Conservation (phyloP, 2,797 vertebrate genomes). For the Anguilla marmorata region DNA sequence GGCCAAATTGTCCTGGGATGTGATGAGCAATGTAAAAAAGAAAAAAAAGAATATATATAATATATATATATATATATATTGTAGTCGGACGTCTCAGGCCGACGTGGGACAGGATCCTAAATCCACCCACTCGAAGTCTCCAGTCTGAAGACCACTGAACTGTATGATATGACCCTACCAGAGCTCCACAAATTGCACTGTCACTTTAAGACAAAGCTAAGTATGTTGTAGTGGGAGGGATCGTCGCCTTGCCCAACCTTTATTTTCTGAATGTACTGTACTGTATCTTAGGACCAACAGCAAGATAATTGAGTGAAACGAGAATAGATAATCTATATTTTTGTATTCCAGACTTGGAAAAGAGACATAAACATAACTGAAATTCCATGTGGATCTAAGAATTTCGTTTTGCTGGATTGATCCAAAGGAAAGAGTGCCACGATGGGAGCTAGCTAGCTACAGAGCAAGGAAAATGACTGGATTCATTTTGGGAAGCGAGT, state of each 20-base stretch:
- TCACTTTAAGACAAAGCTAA: conserved; percentile 65
- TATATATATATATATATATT: no score
- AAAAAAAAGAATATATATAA: no score
- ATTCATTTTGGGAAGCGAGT: conserved; percentile 20
- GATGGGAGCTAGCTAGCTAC: neutral
- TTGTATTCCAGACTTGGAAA: neutral
- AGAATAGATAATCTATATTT: conserved; percentile 15
- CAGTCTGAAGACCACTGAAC: no score
- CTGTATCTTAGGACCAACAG: conserved; percentile 40
- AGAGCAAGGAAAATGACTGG: conserved; percentile 25
- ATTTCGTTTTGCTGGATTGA: neutral
- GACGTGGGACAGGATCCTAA: no score
- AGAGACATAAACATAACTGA: conserved; percentile 28
- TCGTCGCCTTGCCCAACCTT: conserved; percentile 30
- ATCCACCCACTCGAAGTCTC: no score
- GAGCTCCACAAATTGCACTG: neutral
- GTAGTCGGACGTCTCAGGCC: no score
- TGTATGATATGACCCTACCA: neutral
- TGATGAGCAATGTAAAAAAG: no score
- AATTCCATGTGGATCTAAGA: neutral
- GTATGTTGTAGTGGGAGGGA: conserved; percentile 61
- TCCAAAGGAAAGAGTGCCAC: neutral
- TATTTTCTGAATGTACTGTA: conserved; percentile 20
- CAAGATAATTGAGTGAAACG: conserved; percentile 55
- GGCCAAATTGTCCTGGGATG: no score